Base-by-base conservation (phyloP, 2,113 vertebrate species). In the Labrus mixtus region DNA sequence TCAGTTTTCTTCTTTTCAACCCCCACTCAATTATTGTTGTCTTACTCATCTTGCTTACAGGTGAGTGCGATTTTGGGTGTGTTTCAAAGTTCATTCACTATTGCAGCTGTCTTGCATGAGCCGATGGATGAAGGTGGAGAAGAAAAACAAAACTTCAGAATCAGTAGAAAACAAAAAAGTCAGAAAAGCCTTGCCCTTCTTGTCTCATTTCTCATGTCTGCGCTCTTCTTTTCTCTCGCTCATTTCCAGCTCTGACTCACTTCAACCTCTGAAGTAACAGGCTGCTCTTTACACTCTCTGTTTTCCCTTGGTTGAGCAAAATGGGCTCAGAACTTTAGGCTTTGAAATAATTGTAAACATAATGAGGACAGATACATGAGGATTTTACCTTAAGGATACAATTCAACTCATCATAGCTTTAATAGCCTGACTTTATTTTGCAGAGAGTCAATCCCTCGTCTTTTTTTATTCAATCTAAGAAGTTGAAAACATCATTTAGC, bases 1-100 rank as follows among this genome's bases (percentile, higher is more conserved):
- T 48, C 19, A 19, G 46, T 55, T 56, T 73, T 76, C 22, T 64
- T 33, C 3, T 68, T 36, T 17, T 70, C 53, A 45, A 50, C 25
- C 13, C 25, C 45, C n/a, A 9, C 51, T 53, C 22, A 3, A 51
- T 63, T 73, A 73, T 43, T 56, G 29, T 12, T 62, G 45, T 56
- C 17, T 70, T 61, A 65, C 51, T 79, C 64, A 53, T 76, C 39
- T 59, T 19, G 20, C 60, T 50, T 11, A 72, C 53, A 19, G 55
- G 48, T 69, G 54, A 8, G 29, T 70, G 64, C 20, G 2, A 60
- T 75, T 68, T 72, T 53, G 51, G 33, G 55, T 1, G 10, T 67
- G 22, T 59, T 82, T 23, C 80, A 73, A 62, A 45, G 46, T 68
- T 70, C 19, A 70, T 73, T 54, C 50, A 53, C n/a, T 22, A n/a